Base-by-base conservation (phyloP, 2,113 vertebrate genomes). In the Pygoscelis antarcticus region DNA sequence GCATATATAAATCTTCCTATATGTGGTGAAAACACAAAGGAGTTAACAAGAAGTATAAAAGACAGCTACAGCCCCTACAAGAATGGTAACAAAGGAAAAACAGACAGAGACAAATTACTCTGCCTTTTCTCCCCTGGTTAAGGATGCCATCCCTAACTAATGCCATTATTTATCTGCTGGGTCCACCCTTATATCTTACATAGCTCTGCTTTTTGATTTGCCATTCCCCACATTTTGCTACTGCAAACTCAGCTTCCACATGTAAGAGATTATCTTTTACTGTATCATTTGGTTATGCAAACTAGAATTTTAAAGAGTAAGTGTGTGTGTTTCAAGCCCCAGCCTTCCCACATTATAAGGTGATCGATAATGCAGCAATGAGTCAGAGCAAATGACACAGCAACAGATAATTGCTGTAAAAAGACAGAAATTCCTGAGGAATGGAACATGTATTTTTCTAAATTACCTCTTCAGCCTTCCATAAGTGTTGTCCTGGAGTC, bases 41-140 rank as follows among this genome's bases (percentile, higher is more conserved):
- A 68, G 7, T 76, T 91, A 84, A 93, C n/a, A 87, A 91, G 60
- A 89, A 54, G 8, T 58, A 34, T 64, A 47, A 90, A 91, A 83
- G 78, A 68, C 57, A 90, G 11, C 34, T 88, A 69, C 34, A 65
- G 36, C 5, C 30, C 16, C 27, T 88, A 80, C 21, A 94, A 86
- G 38, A 85, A 72, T 20, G 6, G 23, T 34, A 93, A 83, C 66
- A 80, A 88, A 79, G 57, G 25, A 27, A 75, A 87, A 90, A 40
- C 5, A 70, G 89, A 85, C 65, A 88, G 27, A 87, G 88, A 96
- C 40, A 86, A 92, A 93, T 92, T 83, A 47, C 29, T 82, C 10
- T 66, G 54, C 11, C 23, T 83, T 90, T 96, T 83, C 18, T 92
- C 14, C 21, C 6, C 23, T 76, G n/a, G 70, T 92, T 90, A 93